Evolutionary conservation across 2,797 vertebrate species (phyloP).

Genomic region (Linurgus olivaceus): DNA sequence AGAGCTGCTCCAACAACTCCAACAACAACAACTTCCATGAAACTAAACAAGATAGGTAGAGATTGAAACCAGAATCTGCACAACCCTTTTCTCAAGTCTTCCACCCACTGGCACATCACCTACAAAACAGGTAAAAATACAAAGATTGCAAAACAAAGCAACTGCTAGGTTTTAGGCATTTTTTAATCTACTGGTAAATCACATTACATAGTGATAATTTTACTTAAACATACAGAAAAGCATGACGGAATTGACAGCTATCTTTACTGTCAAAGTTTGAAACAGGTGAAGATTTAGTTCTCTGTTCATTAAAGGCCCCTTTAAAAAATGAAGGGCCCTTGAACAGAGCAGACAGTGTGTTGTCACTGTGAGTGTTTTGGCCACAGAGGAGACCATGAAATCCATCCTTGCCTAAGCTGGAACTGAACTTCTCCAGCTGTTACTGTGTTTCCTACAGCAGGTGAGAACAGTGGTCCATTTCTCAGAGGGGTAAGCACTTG

Average conservation of each 20-base stretch:
- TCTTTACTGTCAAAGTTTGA: neutral
- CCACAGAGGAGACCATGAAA: neutral
- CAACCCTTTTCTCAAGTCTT: slow-evolving; percentile 83
- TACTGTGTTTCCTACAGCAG: neutral
- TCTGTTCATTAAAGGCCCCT: neutral
- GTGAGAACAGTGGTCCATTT: neutral
- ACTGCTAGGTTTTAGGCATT: rapidly evolving
- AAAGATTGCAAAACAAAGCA: neutral
- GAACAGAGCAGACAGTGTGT: neutral
- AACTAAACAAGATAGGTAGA: slow-evolving; percentile 86
- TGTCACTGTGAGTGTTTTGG: neutral
- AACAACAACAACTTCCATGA: slow-evolving; percentile 88
- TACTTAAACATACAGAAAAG: neutral
- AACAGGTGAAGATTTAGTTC: neutral
- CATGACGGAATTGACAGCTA: neutral
- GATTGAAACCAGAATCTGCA: slow-evolving; percentile 84
- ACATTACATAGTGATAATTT: neutral
- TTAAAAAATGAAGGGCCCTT: neutral
- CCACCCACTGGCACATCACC: slow-evolving; percentile 92
- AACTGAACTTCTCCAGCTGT: neutral
- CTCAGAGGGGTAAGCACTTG: neutral
- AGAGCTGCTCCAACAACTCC: slow-evolving; percentile 87
- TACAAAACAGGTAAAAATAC: slow-evolving; percentile 39
- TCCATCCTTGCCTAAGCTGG: neutral
- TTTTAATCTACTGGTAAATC: neutral